phyloP scores from a whole-genome alignment of 2,797 vertebrate genomes.

The Notamacropus eugenii region DNA sequence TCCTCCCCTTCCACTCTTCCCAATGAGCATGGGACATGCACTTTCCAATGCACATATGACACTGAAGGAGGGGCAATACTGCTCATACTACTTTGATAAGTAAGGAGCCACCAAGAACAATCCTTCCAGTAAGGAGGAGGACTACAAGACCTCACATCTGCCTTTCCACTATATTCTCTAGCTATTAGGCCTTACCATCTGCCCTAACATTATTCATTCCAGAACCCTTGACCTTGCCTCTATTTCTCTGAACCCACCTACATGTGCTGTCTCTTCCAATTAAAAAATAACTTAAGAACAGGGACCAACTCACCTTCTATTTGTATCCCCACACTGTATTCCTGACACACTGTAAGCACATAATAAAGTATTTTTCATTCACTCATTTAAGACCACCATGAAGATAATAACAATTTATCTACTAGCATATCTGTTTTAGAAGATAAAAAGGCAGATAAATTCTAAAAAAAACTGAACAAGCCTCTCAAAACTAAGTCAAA shows the following conservation, averaged over 20 bases:
- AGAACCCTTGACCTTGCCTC: neutral
- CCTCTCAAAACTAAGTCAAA: neutral
- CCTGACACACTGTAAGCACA: neutral
- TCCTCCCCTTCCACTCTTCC: neutral
- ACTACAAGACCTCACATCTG: neutral
- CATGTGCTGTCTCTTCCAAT: neutral
- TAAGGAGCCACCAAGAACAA: neutral
- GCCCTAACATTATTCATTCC: neutral
- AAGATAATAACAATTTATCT: neutral
- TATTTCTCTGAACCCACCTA: neutral
- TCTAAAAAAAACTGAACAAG: neutral
- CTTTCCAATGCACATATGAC: neutral
- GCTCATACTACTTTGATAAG: neutral
- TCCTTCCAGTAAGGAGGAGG: neutral
- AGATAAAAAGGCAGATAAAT: neutral
- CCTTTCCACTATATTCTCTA: neutral
- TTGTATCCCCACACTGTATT: neutral
- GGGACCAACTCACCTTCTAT: neutral
- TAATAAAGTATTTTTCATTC: neutral
- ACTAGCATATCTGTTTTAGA: neutral
- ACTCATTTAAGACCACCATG: neutral
- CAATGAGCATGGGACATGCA: neutral
- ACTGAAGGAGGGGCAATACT: neutral
- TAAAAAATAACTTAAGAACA: neutral
- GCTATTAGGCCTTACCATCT: neutral